Conservation (phyloP, 2,113 vertebrate genomes). For the Lanius ludovicianus region DNA sequence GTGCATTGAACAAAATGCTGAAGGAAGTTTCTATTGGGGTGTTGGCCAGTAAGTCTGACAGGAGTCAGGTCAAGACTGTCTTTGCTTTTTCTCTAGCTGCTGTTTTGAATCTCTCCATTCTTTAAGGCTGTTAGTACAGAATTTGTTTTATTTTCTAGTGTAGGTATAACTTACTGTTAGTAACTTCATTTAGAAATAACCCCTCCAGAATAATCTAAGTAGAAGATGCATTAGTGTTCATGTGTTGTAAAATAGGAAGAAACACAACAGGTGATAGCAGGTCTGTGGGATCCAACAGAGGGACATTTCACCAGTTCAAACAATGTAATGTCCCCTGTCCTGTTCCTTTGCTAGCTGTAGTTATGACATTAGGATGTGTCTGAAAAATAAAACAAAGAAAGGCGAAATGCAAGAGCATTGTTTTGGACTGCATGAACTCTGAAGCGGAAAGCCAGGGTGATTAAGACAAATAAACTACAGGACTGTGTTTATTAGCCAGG, state of each 20-base stretch:
- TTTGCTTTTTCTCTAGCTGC: background rate
- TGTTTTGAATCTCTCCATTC: background rate
- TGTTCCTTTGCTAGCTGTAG: background rate
- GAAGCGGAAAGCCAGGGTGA: slow-evolving; percentile 22
- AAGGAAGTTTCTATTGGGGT: background rate
- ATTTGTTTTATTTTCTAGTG: background rate
- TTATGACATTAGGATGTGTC: background rate
- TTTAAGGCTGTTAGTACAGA: background rate
- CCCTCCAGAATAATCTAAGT: background rate
- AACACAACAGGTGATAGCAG: background rate
- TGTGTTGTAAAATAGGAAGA: background rate
- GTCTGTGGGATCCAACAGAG: background rate
- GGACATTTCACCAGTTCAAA: background rate
- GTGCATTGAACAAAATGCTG: background rate
- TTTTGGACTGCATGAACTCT: slow-evolving; percentile 26
- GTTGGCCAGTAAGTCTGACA: background rate
- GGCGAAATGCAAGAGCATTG: background rate
- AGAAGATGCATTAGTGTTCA: background rate
- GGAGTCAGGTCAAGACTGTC: background rate
- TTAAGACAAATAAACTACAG: background rate
- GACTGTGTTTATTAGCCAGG: slow-evolving; percentile 40
- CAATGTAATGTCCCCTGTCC: background rate
- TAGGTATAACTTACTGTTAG: background rate
- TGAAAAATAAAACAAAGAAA: background rate
- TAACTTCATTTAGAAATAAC: background rate